Base-by-base conservation (phyloP, 30 jellyfish, hydroid and myxozoan genomes). In the Cassiopea xamachana region DNA sequence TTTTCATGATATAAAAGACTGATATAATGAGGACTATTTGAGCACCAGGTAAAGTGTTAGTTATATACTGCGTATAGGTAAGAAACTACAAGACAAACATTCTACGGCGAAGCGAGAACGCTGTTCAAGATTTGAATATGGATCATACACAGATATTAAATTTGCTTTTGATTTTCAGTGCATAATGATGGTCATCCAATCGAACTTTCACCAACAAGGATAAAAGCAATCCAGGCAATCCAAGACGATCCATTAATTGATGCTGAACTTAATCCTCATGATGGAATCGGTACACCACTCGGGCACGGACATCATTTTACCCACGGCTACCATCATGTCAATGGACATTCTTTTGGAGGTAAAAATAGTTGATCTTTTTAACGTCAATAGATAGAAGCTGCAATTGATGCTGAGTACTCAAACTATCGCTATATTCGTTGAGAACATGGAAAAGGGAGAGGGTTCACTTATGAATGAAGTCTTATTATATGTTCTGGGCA, bases 181-280 rank as follows among this genome's bases (percentile, higher is more conserved):
- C 92, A 84, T 67, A 84, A 77, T 48, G 97, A 90, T 7, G 93
- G 93, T 0, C 92, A 90, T 58, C 90, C 89, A 5, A 51, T 73
- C 46, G 90, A 90, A 2, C 83, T 82, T 61, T 68, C 97, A 46
- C 93, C 97, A 13, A 46, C 91, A 55, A 64, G 93, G 84, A 84
- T 90, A 43, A 90, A 90, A 78, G 97, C 97, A 10, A 95, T 95
- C 87, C 99, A 95, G 77, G 99, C 97, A 74, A 92, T 95, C 83
- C 99, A 95, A 71, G 99, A 95, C 62, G 99, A 95, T 75, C 97
- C 99, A 5, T 44, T 88, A 13, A 95, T 95, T 47, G 99, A 95
- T 84, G 97, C 97, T 10, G 96, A 92, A 18, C 81, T 95, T 44
- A 78, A 60, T 77, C 90, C 88, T 1, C 97, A 90, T 45, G 97